Evolutionary conservation across 2,797 vertebrate genomes (phyloP), one percentile per base, ranked within the genome.

Genomic region (Alauda arvensis): DNA sequence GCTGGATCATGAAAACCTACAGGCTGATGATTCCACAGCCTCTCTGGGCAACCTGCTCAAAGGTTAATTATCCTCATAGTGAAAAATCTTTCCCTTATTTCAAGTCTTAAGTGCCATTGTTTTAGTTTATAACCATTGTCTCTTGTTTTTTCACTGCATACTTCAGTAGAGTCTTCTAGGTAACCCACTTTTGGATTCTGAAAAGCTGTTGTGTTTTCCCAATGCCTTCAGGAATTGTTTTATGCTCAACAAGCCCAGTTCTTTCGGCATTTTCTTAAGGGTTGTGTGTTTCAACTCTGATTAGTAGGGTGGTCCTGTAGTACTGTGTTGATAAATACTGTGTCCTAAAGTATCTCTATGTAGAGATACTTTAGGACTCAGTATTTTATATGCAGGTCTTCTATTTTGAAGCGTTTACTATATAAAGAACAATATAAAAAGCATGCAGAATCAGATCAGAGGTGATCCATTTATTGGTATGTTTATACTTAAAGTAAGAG

Each of bases 61-160:
- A 66, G 52, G n/a, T 72, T 83, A 63, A 67, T 67, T 74, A 45
- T 28, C 39, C 17, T 83, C 19, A 10, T 5, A 28, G 40, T 34
- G 66, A 66, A 51, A 52, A 29, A 2, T 15, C 33, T 23, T 72
- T 20, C 74, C 17, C 7, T 23, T 57, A 28, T 55, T 85, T 75
- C 33, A 26, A 40, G 28, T 68, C 33, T 62, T 20, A 80, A 49
- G 33, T 77, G 51, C 20, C 8, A 7, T 51, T 77, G 16, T 61
- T 91, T 68, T 26, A 14, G 12, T 55, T 79, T 59, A 21, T 57
- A 68, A 25, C 60, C 23, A 3, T 15, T 31, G 20, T 46, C 16
- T 60, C 19, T 45, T 3, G 21, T 12, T 85, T 68, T 80, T 52
- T 16, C 10, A 10, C 37, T 8, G 1, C 1, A 0, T 37, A 6